Evolutionary conservation across 2,888 invertebrate genomes (phyloP).

Genomic region (Phlogophora meticulosa): DNA sequence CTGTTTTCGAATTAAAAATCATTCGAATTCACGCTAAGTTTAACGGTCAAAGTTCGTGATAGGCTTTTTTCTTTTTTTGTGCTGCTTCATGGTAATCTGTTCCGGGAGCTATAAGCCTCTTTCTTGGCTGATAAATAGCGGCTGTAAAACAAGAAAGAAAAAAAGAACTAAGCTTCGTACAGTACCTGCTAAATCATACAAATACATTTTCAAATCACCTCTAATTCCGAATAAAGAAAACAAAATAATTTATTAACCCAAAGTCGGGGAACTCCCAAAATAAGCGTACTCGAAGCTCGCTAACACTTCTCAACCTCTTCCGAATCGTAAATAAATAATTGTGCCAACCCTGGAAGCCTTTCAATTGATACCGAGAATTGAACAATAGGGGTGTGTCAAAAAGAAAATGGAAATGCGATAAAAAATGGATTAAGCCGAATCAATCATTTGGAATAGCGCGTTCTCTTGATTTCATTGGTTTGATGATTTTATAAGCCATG

Average conservation of each 20-base stretch:
- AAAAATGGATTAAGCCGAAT: conserved; percentile 21
- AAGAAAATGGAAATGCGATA: conserved; percentile 5
- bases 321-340: conserved; percentile 44
- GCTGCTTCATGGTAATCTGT: too few relatives aligned
- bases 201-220: conserved; percentile 10
- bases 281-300: conserved; percentile 13
- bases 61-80: too few relatives aligned
- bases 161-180: too few relatives aligned
- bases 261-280: conserved; percentile 30
- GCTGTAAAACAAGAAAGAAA: too few relatives aligned
- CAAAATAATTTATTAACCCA: conserved; percentile 13
- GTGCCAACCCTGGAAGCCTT: conserved; percentile 32
- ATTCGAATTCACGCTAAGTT: too few relatives aligned
- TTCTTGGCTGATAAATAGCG: too few relatives aligned
- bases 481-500: conserved; percentile 1
- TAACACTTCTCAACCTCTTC: conserved; percentile 30
- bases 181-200: background rate
- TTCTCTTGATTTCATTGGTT: conserved; percentile 3
- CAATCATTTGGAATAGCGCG: conserved; percentile 3
- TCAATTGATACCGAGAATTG: conserved; percentile 35
- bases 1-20: too few relatives aligned
- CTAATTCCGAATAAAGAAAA: conserved; percentile 15
- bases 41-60: too few relatives aligned
- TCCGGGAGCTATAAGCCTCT: too few relatives aligned
- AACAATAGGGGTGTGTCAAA: conserved; percentile 26